Percentiles rank a stretch among this genome's conserved stretches.
Evolutionary conservation across 1,140 invertebrate genomes (phyloP).

Genomic region (Drosophila sp.): DNA sequence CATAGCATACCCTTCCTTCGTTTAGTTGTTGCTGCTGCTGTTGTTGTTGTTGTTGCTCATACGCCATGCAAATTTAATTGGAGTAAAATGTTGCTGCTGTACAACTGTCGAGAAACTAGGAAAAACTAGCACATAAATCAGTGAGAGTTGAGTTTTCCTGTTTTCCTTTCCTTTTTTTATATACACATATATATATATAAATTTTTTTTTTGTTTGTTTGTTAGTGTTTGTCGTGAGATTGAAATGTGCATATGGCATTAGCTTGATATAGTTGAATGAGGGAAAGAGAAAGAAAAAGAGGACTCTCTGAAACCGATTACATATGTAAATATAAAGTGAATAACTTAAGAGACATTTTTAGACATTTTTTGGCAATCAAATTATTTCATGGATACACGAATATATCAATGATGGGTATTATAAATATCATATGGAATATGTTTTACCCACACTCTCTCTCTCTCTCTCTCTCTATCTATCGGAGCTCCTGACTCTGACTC

Average conservation of each 20-base stretch:
- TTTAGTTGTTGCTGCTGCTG: conserved; percentile 31
- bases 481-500: conserved; percentile 9
- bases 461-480: not conserved
- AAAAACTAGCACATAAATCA: conserved; percentile 56
- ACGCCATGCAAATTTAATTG: conserved; percentile 79
- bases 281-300: not conserved
- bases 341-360: conserved; percentile 6
- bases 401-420: conserved; percentile 3
- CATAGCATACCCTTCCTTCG: not conserved
- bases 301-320: conserved; percentile 1
- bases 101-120: conserved; percentile 75
- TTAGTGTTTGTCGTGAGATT: conserved; percentile 49
- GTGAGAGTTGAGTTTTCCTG: conserved; percentile 34
- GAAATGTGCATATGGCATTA: conserved; percentile 74
- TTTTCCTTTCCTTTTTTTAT: conserved; percentile 1
- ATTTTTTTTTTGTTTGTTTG: conserved; percentile 20
- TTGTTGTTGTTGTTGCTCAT: conserved; percentile 62
- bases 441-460: not conserved
- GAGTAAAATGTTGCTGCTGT: conserved; percentile 71
- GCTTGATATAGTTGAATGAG: conserved; percentile 46
- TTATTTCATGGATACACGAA: conserved; percentile 43
- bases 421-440: conserved; percentile 10
- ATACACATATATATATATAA: not conserved
- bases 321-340: conserved; percentile 2
- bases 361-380: conserved; percentile 9